A percentile compares a stretch with the other conserved stretches of the same genome.
Conservation (phyloP, 2,797 vertebrate genomes). For the Rallus crepitans region DNA sequence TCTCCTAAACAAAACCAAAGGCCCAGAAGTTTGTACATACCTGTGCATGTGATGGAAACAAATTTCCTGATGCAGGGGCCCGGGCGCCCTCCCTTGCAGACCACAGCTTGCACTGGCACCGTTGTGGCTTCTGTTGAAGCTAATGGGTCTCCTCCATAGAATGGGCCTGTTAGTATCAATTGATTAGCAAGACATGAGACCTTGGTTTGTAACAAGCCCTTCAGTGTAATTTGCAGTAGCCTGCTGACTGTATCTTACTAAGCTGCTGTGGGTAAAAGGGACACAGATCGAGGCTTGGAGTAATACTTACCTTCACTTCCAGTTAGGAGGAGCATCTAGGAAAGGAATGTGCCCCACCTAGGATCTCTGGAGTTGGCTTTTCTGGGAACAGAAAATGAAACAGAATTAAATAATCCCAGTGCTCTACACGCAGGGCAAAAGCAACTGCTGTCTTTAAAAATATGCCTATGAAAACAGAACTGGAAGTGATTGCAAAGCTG, state of each 20-base stretch:
- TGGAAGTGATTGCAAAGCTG: constrained; percentile 1
- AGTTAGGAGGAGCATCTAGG: constrained; percentile 27
- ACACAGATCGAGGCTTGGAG: neutral
- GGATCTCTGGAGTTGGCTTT: neutral
- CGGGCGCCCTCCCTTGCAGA: neutral
- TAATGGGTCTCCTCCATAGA: neutral
- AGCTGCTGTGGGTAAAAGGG: neutral
- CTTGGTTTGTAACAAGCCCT: neutral
- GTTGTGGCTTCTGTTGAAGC: neutral
- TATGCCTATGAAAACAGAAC: neutral
- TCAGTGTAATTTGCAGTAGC: neutral
- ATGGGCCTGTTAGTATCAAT: neutral
- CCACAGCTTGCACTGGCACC: neutral
- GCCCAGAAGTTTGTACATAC: neutral
- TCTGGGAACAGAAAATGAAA: neutral
- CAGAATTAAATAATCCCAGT: neutral
- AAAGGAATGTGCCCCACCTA: constrained; percentile 61
- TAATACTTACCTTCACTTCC: constrained; percentile 51
- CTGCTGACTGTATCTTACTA: neutral
- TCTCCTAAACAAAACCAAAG: neutral
- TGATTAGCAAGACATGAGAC: neutral
- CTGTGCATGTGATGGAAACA: neutral
- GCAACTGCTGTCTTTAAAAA: neutral
- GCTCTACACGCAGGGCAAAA: neutral
- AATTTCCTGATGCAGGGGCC: neutral